Evolutionary conservation across 2,113 vertebrate species (phyloP), one percentile per base, ranked within the genome.

Genomic region (Gulo gulo): DNA sequence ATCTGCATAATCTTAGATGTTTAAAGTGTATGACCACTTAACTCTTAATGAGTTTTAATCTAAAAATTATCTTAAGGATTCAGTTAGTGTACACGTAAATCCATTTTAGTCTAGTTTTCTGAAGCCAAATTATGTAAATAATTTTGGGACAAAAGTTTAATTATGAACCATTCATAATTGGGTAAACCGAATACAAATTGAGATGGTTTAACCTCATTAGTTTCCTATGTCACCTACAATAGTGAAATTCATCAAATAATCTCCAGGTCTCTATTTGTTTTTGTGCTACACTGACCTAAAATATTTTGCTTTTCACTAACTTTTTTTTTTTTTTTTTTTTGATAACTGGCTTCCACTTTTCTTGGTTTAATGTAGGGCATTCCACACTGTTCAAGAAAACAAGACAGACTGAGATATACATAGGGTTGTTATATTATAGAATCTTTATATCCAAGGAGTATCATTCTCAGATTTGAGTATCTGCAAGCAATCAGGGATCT

Each of bases 201-300:
- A 65, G 13, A 31, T 79, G 24, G 34, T 20, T 52, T 52, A 52
- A 84, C 0, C 16, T 93, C 50, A 63, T 80, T 92, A 80, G 93
- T 94, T 88, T 87, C 18, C 26, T 88, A 34, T 42, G 7, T 85
- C 45, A 92, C 34, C 2, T 78, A 61, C 6, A 61, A 45, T 42
- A 65, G 59, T 89, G 23, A 81, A 95, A 88, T 74, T 86, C 23
- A 92, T 50, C 82, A 76, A 59, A 95, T 82, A 61, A 82, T 89
- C 92, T 96, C 15, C 3, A 79, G n/a, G 5, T 45, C 6, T 92
- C 5, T 14, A 39, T 80, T 86, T 36, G 24, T 61, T 59, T 90
- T 59, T 65, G 21, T 90, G 36, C 10, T 57, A 29, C 82, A 18
- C 8, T 81, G n/a, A 89, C 18, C 47, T 69, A 88, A 79, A 96